Evolutionary conservation across 2,888 invertebrate genomes (phyloP).

Genomic region (Crioceris asparagi): DNA sequence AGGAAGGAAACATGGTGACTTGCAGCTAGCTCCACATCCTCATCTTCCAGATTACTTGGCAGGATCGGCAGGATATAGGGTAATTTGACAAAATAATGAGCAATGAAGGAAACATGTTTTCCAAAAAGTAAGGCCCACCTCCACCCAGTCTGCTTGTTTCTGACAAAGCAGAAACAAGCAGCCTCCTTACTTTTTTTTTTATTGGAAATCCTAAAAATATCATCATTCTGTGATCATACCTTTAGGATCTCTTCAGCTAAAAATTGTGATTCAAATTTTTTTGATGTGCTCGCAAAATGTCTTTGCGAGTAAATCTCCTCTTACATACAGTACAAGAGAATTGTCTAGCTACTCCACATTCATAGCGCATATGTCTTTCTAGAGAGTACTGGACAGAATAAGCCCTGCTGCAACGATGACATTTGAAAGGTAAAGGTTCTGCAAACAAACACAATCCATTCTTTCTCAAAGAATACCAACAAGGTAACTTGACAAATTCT

Average conservation of each 20-base stretch:
- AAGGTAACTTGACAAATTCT: slow-evolving; percentile 9
- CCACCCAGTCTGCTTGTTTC: slow-evolving; percentile 32
- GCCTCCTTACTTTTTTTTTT: slow-evolving; percentile 1
- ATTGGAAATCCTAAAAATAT: not conserved
- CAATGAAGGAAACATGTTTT: too few species aligned
- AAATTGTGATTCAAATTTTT: slow-evolving; percentile 26
- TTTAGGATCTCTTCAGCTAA: slow-evolving; percentile 4
- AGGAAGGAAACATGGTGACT: not conserved
- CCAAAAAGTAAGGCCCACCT: too few species aligned
- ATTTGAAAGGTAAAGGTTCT: slow-evolving; percentile 34
- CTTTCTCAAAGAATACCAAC: slow-evolving; percentile 13
- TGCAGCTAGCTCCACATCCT: too few species aligned
- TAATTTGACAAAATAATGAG: too few species aligned
- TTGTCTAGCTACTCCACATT: slow-evolving; percentile 35
- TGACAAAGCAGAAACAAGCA: slow-evolving; percentile 2
- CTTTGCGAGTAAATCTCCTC: slow-evolving; percentile 30
- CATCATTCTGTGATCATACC: not conserved
- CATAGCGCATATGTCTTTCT: slow-evolving; percentile 28
- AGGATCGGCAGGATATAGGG: too few species aligned
- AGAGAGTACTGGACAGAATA: slow-evolving; percentile 42
- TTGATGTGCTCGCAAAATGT: slow-evolving; percentile 30
- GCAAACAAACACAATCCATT: slow-evolving; percentile 23
- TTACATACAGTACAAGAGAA: slow-evolving; percentile 41
- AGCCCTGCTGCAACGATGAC: slow-evolving; percentile 47
- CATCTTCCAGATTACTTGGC: too few species aligned